A percentile compares a stretch with the other conserved stretches of the same genome.
Evolutionary conservation across 2,888 invertebrate genomes (phyloP).

Genomic region (Tinea trinotella): DNA sequence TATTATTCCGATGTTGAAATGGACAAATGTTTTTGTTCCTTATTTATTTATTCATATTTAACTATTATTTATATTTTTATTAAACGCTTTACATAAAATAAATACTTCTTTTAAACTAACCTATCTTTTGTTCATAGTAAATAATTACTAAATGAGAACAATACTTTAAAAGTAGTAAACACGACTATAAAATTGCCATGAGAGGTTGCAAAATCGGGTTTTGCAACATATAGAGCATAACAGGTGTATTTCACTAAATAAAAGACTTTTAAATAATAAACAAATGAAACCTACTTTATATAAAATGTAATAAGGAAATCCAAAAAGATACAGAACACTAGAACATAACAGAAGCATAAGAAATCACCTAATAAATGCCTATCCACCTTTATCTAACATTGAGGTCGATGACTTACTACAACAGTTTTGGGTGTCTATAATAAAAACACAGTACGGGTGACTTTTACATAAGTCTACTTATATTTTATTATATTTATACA

Average conservation of each 20-base stretch:
- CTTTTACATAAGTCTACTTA: too few species aligned
- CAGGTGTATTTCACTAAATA: neutral
- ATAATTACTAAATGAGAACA: neutral
- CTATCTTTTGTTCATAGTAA: too few species aligned
- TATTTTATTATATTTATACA: too few species aligned
- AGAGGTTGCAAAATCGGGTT: neutral
- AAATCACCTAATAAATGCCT: slow-evolving; percentile 10
- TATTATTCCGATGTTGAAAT: neutral
- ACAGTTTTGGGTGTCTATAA: neutral
- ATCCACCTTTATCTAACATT: neutral
- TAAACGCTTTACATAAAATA: too few species aligned
- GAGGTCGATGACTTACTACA: slow-evolving; percentile 1
- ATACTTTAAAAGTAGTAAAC: neutral
- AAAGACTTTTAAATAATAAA: neutral
- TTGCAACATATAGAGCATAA: neutral
- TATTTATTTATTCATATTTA: too few species aligned
- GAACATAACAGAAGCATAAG: neutral
- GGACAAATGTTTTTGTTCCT: neutral
- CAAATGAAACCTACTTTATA: neutral
- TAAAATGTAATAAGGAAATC: neutral
- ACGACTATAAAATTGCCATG: neutral
- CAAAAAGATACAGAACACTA: neutral
- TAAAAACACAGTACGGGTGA: too few species aligned
- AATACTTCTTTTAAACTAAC: too few species aligned
- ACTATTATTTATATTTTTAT: too few species aligned